phyloP scores from a whole-genome alignment of 1,140 invertebrate genomes.

The Musca vetustissima region DNA sequence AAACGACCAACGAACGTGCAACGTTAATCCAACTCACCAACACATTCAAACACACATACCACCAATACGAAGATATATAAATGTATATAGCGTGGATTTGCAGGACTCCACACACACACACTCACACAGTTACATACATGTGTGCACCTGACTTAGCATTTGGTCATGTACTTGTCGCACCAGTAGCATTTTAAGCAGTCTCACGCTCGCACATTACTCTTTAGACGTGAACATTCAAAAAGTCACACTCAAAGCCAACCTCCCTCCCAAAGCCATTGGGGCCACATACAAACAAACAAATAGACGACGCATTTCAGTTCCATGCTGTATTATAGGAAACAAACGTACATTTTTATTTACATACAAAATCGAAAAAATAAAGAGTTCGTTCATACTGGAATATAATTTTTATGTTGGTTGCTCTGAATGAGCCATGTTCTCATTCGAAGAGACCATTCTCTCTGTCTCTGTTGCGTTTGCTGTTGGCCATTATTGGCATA shows the following conservation, averaged over 20 bases:
- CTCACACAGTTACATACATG: conserved; percentile 4
- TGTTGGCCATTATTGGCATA: too few relatives aligned
- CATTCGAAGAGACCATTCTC: too few relatives aligned
- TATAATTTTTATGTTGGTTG: too few relatives aligned
- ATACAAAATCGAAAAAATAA: too few relatives aligned
- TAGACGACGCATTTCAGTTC: background rate
- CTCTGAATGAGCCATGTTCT: too few relatives aligned
- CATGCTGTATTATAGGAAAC: too few relatives aligned
- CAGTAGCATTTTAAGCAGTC: conserved; percentile 57
- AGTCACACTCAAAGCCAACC: background rate
- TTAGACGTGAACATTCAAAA: conserved; percentile 15
- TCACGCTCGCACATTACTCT: conserved; percentile 42
- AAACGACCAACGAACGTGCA: conserved; percentile 24
- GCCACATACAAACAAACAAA: background rate
- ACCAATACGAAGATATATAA: background rate
- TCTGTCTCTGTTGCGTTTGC: too few relatives aligned
- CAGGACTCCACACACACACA: background rate
- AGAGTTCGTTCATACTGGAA: too few relatives aligned
- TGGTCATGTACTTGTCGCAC: conserved; percentile 52
- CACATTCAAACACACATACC: too few relatives aligned
- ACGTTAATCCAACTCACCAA: background rate
- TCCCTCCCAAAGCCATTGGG: background rate
- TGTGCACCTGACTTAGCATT: conserved; percentile 47
- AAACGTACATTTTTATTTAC: too few relatives aligned
- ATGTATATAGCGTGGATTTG: background rate